Conservation (phyloP, 1,140 invertebrate genomes). For the Dendrolimus kikuchii region DNA sequence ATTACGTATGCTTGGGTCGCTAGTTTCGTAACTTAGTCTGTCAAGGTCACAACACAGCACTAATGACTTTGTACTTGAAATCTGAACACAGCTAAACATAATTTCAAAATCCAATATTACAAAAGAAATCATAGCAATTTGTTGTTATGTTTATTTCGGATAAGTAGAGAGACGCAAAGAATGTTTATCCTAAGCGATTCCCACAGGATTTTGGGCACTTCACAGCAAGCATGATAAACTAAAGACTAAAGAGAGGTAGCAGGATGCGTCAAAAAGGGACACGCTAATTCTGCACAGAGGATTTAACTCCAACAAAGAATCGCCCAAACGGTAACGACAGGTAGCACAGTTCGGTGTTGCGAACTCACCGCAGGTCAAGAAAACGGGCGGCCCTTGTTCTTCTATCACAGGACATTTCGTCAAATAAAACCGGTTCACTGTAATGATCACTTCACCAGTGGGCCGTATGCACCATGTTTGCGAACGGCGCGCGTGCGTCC, state of each 20-base stretch:
- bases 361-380: conserved; percentile 68
- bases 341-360: conserved; percentile 35
- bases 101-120: conserved; percentile 7
- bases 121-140: conserved; percentile 18
- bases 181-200: no score
- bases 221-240: neutral
- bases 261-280: conserved; percentile 56
- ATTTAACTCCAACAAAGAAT: conserved; percentile 65
- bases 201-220: no score
- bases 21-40: conserved; percentile 49
- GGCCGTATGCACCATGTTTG: conserved; percentile 50
- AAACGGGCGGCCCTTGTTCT: conserved; percentile 62
- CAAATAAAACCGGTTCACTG: conserved; percentile 38
- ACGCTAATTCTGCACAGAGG: conserved; percentile 49
- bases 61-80: conserved; percentile 62
- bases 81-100: conserved; percentile 30
- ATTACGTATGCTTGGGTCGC: conserved; percentile 48
- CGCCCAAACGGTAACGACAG: conserved; percentile 33
- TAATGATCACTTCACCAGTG: conserved; percentile 50
- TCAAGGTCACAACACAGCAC: conserved; percentile 44
- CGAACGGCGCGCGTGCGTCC: conserved; percentile 44
- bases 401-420: conserved; percentile 67
- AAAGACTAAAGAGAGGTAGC: conserved; percentile 21
- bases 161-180: no score
- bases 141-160: no score